Percentiles rank a stretch among this genome's conserved stretches.
These are phyloP conservation scores for Podargus strigoides DNA, from an alignment of 2,797 vertebrate species.

Conservation along the genomic window DNA sequence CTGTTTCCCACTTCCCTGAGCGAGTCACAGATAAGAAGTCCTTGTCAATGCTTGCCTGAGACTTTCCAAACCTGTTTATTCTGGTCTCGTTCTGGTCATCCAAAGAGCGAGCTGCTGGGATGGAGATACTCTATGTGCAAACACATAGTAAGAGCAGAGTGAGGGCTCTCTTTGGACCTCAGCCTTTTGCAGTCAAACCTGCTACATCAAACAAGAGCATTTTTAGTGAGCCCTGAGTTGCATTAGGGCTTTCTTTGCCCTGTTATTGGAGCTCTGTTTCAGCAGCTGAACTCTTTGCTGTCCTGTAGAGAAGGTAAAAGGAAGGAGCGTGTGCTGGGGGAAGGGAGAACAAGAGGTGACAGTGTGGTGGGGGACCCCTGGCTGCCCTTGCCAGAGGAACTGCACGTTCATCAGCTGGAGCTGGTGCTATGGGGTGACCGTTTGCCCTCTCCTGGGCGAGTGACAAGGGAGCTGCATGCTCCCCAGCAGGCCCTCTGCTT, in stretches of 20 bases:
- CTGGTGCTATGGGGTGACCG: background rate
- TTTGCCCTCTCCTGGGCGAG: background rate
- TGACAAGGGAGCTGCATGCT: background rate
- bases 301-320: background rate
- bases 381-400: background rate
- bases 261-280: background rate
- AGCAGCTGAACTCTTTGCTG: background rate
- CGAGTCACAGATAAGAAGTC: background rate
- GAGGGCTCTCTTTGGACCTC: background rate
- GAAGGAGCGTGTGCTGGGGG: background rate
- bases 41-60: background rate
- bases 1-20: background rate
- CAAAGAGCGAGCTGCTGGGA: background rate
- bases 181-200: background rate
- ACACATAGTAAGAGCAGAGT: background rate
- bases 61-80: background rate
- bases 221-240: background rate
- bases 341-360: background rate
- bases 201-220: background rate
- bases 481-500: background rate
- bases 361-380: background rate
- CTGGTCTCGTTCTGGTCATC: background rate
- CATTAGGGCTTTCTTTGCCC: background rate
- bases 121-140: background rate
- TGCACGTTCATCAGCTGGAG: background rate